These are phyloP conservation scores for Diploscapter pachys DNA, from an alignment of 1,140 invertebrate species.

Conservation along the genomic window DNA sequence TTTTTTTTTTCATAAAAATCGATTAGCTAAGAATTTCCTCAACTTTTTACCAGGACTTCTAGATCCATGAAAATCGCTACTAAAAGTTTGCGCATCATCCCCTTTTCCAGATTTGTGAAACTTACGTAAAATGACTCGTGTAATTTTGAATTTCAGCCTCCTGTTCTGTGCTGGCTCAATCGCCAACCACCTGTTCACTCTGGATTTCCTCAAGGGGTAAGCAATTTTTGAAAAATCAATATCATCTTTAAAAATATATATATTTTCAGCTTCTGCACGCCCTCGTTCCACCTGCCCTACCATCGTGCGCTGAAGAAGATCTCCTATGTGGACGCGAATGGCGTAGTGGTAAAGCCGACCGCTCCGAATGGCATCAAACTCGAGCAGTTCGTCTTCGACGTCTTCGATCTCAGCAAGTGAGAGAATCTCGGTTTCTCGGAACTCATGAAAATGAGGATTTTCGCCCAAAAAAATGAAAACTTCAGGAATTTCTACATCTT, in stretches of 20 bases:
- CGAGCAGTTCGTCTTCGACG: constrained; percentile 99
- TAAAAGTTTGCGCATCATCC: constrained; percentile 65
- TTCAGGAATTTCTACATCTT: constrained; percentile 32
- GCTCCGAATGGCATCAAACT: constrained; percentile 93
- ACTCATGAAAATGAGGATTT: neutral
- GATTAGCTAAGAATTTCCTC: too few species aligned
- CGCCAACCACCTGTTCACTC: constrained; percentile 94
- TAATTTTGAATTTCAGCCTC: neutral
- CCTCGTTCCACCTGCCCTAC: constrained; percentile 68
- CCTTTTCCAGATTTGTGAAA: neutral
- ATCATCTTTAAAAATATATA: neutral
- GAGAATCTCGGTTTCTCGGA: constrained; percentile 43
- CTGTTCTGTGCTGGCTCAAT: constrained; percentile 89
- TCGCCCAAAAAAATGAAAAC: constrained; percentile 3
- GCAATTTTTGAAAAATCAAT: neutral
- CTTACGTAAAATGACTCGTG: neutral
- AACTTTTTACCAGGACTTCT: too few species aligned
- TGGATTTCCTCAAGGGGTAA: constrained; percentile 72
- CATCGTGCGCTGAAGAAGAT: constrained; percentile 98
- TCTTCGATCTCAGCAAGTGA: constrained; percentile 82
- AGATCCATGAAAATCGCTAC: too few species aligned
- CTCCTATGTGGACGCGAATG: constrained; percentile 75
- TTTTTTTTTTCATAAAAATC: too few species aligned
- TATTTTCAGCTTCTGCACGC: constrained; percentile 25
- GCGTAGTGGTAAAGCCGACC: constrained; percentile 73